Evolutionary conservation across 2,888 invertebrate genomes (phyloP).

Genomic region (Rhopalosiphum nymphaeae): DNA sequence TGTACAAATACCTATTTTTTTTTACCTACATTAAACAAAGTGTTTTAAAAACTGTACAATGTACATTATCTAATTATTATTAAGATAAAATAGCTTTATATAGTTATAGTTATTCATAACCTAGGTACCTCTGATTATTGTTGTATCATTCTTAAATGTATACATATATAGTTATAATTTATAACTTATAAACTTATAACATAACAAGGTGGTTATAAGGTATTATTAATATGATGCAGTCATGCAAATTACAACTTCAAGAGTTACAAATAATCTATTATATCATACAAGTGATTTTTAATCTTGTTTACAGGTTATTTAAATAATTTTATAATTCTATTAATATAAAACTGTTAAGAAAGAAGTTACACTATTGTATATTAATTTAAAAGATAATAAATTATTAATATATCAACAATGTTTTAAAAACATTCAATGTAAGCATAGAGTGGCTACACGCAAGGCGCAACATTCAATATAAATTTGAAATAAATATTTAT

Average conservation of each 20-base stretch:
- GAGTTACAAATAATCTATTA: constrained; percentile 1
- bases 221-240: background rate
- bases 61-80: background rate
- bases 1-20: background rate
- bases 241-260: background rate
- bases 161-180: background rate
- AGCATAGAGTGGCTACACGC: background rate
- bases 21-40: background rate
- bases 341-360: background rate
- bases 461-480: background rate
- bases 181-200: no score
- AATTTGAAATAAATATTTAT: background rate
- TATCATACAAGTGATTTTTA: background rate
- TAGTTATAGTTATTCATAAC: background rate
- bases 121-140: background rate
- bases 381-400: background rate
- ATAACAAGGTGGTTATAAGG: background rate
- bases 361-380: background rate
- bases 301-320: background rate
- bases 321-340: background rate
- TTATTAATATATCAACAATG: background rate
- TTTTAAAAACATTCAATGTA: background rate
- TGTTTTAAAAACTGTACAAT: background rate
- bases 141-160: background rate
- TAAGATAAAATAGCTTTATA: background rate